phyloP scores from a whole-genome alignment of 2,113 vertebrate species.

The Phylloscopus trochilus region DNA sequence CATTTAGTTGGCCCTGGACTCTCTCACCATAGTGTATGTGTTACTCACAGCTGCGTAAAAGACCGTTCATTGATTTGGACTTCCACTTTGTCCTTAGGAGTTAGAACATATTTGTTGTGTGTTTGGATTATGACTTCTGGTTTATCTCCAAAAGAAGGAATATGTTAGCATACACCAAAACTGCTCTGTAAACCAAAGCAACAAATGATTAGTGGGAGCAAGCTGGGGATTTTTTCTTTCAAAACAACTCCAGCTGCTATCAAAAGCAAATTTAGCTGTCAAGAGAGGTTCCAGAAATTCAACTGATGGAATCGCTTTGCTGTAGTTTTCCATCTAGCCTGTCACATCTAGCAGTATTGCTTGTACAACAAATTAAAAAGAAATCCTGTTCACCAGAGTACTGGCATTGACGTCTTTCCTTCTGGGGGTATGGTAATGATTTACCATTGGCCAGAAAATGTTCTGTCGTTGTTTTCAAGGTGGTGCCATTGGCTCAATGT shows the following conservation, averaged over 20 bases:
- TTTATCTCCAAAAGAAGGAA: neutral
- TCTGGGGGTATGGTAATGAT: neutral
- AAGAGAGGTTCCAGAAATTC: neutral
- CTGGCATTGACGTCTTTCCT: neutral
- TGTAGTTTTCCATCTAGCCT: neutral
- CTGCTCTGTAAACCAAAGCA: neutral
- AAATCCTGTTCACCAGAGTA: neutral
- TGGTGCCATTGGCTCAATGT: neutral
- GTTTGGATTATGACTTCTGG: neutral
- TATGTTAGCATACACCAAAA: neutral
- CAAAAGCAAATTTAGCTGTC: neutral
- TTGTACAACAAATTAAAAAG: neutral
- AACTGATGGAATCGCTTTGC: neutral
- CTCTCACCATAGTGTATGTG: neutral
- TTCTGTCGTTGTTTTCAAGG: rapidly evolving
- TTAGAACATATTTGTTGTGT: neutral
- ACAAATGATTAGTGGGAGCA: neutral
- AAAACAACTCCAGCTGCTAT: neutral
- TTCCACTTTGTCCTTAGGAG: neutral
- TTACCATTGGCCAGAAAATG: neutral
- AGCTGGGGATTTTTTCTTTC: neutral
- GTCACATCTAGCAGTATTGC: neutral
- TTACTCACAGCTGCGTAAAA: neutral
- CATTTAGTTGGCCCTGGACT: neutral
- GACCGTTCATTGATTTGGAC: neutral